phyloP scores from a whole-genome alignment of 2,113 vertebrate genomes.

The Tauraco erythrolophus region DNA sequence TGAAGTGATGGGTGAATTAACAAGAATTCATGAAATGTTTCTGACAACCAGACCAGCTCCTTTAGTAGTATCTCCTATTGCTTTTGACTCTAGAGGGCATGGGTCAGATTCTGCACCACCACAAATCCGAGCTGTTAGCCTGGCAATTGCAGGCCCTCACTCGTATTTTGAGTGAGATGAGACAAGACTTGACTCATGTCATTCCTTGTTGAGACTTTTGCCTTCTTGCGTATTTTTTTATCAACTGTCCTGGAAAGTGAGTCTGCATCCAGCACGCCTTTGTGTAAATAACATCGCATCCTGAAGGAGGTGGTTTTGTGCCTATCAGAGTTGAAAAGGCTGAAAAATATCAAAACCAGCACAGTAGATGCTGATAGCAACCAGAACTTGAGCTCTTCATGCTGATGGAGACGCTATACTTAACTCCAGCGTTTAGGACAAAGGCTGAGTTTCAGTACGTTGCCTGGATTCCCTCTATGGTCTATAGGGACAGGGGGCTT shows the following conservation, averaged over 20 bases:
- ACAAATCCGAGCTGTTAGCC: neutral
- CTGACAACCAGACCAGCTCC: neutral
- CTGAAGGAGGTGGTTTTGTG: neutral
- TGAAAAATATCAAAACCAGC: neutral
- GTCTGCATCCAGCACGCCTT: neutral
- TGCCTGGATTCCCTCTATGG: neutral
- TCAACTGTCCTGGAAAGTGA: neutral
- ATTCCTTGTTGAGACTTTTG: neutral
- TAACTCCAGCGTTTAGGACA: neutral
- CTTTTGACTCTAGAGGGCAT: neutral
- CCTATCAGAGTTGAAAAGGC: rapidly evolving
- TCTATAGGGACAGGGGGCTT: neutral
- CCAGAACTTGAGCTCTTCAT: neutral
- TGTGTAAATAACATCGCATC: rapidly evolving
- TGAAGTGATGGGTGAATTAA: neutral
- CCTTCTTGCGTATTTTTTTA: neutral
- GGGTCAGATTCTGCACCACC: neutral
- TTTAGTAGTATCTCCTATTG: neutral
- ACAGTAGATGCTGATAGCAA: neutral
- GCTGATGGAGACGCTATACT: neutral
- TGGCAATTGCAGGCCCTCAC: neutral
- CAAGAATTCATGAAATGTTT: neutral
- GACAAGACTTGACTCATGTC: neutral
- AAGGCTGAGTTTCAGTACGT: neutral
- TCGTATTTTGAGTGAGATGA: neutral